Evolutionary conservation across 2,113 vertebrate species (phyloP).

Genomic region (Myotis davidii): DNA sequence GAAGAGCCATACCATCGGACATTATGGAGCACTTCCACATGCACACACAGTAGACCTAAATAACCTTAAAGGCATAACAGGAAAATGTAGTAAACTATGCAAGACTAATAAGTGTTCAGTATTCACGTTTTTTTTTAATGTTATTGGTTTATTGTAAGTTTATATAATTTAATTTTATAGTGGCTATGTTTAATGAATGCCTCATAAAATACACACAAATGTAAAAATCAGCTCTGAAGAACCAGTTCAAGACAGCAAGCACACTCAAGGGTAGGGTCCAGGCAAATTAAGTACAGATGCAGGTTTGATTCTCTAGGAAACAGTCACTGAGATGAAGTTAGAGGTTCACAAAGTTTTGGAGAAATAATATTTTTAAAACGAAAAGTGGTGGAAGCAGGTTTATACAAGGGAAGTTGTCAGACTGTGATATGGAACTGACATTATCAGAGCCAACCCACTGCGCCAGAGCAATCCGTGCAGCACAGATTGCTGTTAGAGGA

Average conservation of each 20-base stretch:
- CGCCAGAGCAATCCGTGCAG: background rate
- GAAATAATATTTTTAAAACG: background rate
- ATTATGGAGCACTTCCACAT: background rate
- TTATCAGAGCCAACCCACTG: background rate
- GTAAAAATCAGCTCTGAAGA: background rate
- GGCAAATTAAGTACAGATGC: background rate
- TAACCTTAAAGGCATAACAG: background rate
- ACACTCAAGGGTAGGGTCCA: background rate
- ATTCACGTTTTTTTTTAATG: background rate
- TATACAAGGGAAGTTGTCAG: background rate
- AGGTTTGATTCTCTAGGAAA: background rate
- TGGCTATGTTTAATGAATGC: background rate
- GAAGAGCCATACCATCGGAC: background rate
- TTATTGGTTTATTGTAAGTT: background rate
- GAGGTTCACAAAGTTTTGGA: background rate
- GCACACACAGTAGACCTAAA: background rate
- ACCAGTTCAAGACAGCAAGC: background rate
- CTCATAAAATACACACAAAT: background rate
- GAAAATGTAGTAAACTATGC: background rate
- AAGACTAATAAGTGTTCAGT: background rate
- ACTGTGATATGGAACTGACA: background rate
- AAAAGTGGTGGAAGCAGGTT: background rate
- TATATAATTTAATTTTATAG: background rate
- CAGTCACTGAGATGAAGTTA: background rate
- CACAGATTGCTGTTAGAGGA: background rate